Conservation (phyloP, 2,113 vertebrate species). For the Microcebus ravelobensis region DNA sequence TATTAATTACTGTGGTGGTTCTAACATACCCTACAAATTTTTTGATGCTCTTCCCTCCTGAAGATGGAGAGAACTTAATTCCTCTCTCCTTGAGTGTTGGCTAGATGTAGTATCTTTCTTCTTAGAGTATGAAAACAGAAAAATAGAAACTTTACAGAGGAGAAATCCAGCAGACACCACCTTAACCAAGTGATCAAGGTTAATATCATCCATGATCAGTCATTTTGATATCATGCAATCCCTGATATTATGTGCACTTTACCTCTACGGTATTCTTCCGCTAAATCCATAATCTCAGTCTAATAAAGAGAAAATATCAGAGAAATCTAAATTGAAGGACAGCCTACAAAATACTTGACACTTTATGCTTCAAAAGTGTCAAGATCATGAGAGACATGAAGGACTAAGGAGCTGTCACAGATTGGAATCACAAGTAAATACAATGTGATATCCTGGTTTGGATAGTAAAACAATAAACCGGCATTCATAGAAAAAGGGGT, state of each 20-base stretch:
- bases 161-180: not conserved
- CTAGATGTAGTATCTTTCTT: not conserved
- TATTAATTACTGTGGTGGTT: not conserved
- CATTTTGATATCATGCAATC: not conserved
- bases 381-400: not conserved
- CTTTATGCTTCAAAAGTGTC: not conserved
- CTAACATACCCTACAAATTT: constrained; percentile 24
- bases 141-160: not conserved
- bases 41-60: not conserved
- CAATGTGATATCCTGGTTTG: not conserved
- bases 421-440: not conserved
- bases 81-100: not conserved
- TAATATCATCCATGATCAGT: not conserved
- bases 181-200: not conserved
- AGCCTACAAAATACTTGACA: constrained; percentile 3
- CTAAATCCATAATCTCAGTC: not conserved
- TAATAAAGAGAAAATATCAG: constrained; percentile 15
- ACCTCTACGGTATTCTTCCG: not conserved
- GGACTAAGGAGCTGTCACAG: not conserved
- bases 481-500: not conserved
- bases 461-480: not conserved
- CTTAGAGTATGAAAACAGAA: not conserved
- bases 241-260: not conserved
- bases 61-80: not conserved
- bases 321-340: not conserved